Percentiles rank a stretch among this genome's conserved stretches.
phyloP scores from a whole-genome alignment of 2,797 vertebrate species.

The Forpus xanthops region DNA sequence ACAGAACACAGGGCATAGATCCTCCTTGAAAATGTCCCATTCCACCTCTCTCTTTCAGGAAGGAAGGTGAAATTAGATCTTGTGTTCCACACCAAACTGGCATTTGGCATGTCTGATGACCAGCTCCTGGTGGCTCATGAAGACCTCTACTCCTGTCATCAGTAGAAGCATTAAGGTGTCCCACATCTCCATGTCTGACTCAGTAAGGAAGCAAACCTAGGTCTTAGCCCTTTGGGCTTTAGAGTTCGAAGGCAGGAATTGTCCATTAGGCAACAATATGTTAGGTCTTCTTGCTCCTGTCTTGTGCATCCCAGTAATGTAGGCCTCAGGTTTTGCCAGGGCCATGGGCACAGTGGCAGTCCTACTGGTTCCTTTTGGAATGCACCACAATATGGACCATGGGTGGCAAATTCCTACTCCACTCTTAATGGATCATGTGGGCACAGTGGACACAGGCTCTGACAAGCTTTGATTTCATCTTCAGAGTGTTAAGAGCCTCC shows the following conservation, averaged over 20 bases:
- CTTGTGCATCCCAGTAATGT: not conserved
- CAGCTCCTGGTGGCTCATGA: not conserved
- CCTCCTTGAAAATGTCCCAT: not conserved
- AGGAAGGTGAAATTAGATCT: not conserved
- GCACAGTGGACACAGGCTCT: not conserved
- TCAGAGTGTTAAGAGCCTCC: not conserved
- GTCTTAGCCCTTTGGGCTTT: not conserved
- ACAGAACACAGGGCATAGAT: not conserved
- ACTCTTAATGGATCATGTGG: not conserved
- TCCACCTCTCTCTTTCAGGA: not conserved
- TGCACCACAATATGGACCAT: not conserved
- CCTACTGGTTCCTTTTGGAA: not conserved
- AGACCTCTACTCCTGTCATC: not conserved
- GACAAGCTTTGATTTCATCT: not conserved
- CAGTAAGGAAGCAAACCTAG: not conserved
- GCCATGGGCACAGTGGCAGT: not conserved
- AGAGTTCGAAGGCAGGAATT: not conserved
- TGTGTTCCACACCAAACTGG: not conserved
- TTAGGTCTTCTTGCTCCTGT: not conserved
- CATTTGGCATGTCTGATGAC: not conserved
- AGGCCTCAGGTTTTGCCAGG: not conserved
- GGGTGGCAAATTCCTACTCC: not conserved
- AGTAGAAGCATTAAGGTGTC: not conserved
- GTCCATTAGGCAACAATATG: not conserved
- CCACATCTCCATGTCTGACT: not conserved